Percentiles rank a stretch among this genome's conserved stretches.
These are phyloP conservation scores for Micrasema minimum DNA, from an alignment of 1,140 invertebrate genomes.

Conservation along the genomic window DNA sequence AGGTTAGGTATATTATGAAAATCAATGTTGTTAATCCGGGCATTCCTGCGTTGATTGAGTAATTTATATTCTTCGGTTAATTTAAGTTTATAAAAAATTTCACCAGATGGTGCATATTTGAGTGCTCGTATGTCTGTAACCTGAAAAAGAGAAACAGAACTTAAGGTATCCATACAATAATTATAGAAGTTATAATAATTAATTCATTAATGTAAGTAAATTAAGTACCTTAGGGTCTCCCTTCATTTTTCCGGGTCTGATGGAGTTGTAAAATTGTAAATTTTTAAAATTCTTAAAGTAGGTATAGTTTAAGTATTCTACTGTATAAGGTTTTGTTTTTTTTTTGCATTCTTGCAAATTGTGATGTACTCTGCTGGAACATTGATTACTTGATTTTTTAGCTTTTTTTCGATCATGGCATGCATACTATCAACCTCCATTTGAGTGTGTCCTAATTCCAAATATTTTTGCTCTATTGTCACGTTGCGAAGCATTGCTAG, in stretches of 20 bases:
- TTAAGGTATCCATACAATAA: not conserved
- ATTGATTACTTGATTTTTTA: not conserved
- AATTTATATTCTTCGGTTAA: slow-evolving; percentile 2
- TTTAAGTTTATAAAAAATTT: slow-evolving; percentile 7
- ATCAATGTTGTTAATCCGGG: not conserved
- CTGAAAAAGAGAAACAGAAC: not conserved
- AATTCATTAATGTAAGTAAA: not conserved
- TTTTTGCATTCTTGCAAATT: slow-evolving; percentile 6
- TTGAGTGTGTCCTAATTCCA: not conserved
- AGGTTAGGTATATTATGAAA: not conserved
- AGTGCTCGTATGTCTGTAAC: not conserved
- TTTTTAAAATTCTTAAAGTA: slow-evolving; percentile 1
- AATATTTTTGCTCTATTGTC: not conserved
- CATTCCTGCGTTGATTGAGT: not conserved
- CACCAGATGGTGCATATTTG: not conserved
- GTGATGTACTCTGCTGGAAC: not conserved
- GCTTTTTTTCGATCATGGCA: not conserved
- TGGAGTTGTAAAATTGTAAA: not conserved
- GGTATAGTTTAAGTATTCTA: not conserved
- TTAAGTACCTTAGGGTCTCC: not conserved
- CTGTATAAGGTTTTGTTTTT: not conserved
- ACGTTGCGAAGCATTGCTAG: not conserved
- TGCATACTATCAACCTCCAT: not conserved
- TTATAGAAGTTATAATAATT: not conserved
- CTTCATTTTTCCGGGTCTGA: not conserved